Percentiles rank a stretch among this genome's conserved stretches.
Conservation (phyloP, 2,888 invertebrate species). For the Xiphydria camelus region DNA sequence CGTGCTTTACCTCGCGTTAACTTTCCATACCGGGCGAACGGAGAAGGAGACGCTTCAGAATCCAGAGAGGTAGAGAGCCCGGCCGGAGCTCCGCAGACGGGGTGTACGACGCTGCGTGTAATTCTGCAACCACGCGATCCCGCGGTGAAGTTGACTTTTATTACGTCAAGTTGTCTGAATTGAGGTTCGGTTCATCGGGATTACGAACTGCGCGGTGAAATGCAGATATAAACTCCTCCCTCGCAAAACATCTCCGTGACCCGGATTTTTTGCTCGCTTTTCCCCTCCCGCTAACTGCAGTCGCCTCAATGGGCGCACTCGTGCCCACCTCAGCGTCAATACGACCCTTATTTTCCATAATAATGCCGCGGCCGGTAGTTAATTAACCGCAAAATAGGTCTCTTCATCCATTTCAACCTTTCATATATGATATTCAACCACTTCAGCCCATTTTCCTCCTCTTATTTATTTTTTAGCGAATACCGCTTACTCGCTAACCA, state of each 20-base stretch:
- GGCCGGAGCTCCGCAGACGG: constrained; percentile 8
- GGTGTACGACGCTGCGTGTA: neutral
- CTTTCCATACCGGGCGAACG: constrained; percentile 44
- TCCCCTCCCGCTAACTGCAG: no score
- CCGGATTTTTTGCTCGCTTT: constrained; percentile 8
- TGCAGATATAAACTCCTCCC: constrained; percentile 29
- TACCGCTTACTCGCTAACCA: no score
- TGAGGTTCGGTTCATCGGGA: constrained; percentile 17
- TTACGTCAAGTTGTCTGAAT: constrained; percentile 22
- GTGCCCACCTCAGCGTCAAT: no score
- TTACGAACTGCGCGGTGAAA: constrained; percentile 31
- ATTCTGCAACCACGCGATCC: neutral
- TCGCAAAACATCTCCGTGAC: constrained; percentile 13
- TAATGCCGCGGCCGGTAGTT: no score
- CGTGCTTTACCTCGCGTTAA: constrained; percentile 34
- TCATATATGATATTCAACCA: no score
- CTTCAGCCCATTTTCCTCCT: no score
- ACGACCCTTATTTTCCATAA: no score
- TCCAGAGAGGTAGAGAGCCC: constrained; percentile 20
- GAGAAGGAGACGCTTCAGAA: constrained; percentile 32
- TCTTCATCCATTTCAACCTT: no score
- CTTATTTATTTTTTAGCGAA: no score
- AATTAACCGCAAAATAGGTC: no score
- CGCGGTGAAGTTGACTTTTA: constrained; percentile 21
- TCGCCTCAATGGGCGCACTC: no score